A percentile compares a stretch with the other conserved stretches of the same genome.
Evolutionary conservation across 2,888 invertebrate genomes (phyloP).

Genomic region (Pycnomerus fuliginosus): DNA sequence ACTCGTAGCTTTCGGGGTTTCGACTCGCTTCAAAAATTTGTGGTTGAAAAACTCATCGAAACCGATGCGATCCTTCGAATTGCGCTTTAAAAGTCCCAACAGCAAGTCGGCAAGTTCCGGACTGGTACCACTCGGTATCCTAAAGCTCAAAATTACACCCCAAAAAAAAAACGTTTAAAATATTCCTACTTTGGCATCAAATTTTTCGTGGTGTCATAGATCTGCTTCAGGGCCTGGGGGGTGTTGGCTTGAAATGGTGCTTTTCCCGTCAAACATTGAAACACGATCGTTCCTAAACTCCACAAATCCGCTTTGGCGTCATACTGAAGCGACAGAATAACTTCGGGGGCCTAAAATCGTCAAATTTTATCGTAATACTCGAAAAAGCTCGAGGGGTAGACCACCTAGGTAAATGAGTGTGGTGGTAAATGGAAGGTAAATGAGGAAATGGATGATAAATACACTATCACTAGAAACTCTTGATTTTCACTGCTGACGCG

Average conservation of each 20-base stretch:
- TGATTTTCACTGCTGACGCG: no score
- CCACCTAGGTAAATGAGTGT: no score
- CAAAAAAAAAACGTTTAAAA: slow-evolving; percentile 7
- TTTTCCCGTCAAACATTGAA: slow-evolving; percentile 89
- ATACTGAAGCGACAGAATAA: slow-evolving; percentile 98
- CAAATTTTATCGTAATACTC: no score
- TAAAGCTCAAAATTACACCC: slow-evolving; percentile 48
- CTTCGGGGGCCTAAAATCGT: slow-evolving; percentile 83
- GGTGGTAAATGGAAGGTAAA: no score
- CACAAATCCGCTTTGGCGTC: slow-evolving; percentile 99
- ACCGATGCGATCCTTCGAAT: slow-evolving; percentile 92
- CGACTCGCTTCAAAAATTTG: slow-evolving; percentile 77
- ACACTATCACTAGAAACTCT: no score
- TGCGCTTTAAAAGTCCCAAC: slow-evolving; percentile 82
- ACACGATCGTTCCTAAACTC: slow-evolving; percentile 97
- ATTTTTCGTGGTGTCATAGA: slow-evolving; percentile 94
- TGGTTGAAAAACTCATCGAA: slow-evolving; percentile 97
- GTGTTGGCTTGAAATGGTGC: slow-evolving; percentile 98
- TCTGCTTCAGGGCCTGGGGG: slow-evolving; percentile 94
- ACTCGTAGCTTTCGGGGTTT: slow-evolving; percentile 44
- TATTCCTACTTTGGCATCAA: slow-evolving; percentile 80
- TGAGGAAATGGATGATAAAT: no score
- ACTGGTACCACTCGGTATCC: slow-evolving; percentile 93
- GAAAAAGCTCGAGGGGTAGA: no score
- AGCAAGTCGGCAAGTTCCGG: slow-evolving; percentile 84